phyloP scores from a whole-genome alignment of 2,797 vertebrate genomes.

The Apogon talboti region DNA sequence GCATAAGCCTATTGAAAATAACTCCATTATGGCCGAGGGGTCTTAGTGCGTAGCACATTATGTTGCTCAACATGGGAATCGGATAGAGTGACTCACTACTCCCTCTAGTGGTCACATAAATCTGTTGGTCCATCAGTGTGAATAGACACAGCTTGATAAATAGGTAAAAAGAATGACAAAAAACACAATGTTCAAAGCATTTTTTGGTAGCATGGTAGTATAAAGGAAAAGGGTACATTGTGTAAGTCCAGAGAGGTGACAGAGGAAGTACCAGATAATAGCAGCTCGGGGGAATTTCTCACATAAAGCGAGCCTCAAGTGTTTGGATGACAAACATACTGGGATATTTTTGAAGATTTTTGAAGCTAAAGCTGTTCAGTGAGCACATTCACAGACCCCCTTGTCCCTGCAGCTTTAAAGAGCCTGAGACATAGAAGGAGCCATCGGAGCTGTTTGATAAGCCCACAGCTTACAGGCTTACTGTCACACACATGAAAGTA shows the following conservation, averaged over 20 bases:
- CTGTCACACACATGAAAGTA: slow-evolving; percentile 68
- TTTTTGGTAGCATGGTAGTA: background rate
- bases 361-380: slow-evolving; percentile 27
- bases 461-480: slow-evolving; percentile 68
- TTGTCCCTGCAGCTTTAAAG: slow-evolving; percentile 69
- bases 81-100: too few species aligned
- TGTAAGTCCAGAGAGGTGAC: slow-evolving; percentile 15
- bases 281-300: slow-evolving; percentile 18
- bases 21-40: too few species aligned
- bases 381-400: slow-evolving; percentile 39
- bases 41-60: too few species aligned
- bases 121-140: too few species aligned
- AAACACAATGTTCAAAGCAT: background rate
- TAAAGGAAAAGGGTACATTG: background rate
- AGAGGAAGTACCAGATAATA: slow-evolving; percentile 17
- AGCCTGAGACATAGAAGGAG: slow-evolving; percentile 50
- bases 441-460: slow-evolving; percentile 68
- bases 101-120: too few species aligned
- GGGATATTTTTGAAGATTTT: slow-evolving; percentile 48
- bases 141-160: background rate
- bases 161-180: background rate
- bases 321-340: slow-evolving; percentile 31
- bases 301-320: slow-evolving; percentile 13
- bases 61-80: too few species aligned
- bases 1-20: too few species aligned